Conservation (phyloP, 2,888 invertebrate genomes). For the Athalia cordata region DNA sequence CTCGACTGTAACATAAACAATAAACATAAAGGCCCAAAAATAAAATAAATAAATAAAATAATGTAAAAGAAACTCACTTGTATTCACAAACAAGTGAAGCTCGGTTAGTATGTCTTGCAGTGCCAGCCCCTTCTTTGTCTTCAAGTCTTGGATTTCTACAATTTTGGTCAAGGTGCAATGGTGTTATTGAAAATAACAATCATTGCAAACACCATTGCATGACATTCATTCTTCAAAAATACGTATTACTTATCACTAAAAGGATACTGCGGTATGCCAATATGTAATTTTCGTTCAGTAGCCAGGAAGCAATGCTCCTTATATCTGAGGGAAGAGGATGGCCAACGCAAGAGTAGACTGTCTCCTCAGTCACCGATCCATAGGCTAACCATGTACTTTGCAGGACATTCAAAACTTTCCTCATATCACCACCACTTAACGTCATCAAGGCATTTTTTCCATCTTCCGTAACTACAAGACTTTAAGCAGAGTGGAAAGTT, state of each 20-base stretch:
- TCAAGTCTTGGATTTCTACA: constrained; percentile 87
- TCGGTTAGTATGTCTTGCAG: constrained; percentile 95
- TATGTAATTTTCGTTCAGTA: constrained; percentile 86
- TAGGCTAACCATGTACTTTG: constrained; percentile 98
- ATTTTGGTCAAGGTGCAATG: constrained; percentile 56
- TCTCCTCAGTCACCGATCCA: constrained; percentile 90
- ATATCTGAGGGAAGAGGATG: constrained; percentile 95
- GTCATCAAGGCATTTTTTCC: constrained; percentile 92
- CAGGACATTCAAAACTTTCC: constrained; percentile 95
- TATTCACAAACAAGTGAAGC: constrained; percentile 89
- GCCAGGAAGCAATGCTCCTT: constrained; percentile 89
- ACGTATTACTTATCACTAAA: constrained; percentile 60
- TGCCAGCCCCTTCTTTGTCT: constrained; percentile 92
- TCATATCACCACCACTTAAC: constrained; percentile 97
- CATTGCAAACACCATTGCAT: neutral
- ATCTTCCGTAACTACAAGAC: constrained; percentile 89
- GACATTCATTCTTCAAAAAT: neutral
- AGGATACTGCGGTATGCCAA: constrained; percentile 87
- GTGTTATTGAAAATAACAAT: neutral
- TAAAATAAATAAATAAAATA: neutral
- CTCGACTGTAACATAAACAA: constrained; percentile 81
- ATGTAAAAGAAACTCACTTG: constrained; percentile 79
- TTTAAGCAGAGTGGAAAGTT: constrained; percentile 68
- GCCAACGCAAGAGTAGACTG: constrained; percentile 96
- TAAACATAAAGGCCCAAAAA: constrained; percentile 25